phyloP scores from a whole-genome alignment of 1,140 invertebrate species.

The Caenorhabditis inopinata region DNA sequence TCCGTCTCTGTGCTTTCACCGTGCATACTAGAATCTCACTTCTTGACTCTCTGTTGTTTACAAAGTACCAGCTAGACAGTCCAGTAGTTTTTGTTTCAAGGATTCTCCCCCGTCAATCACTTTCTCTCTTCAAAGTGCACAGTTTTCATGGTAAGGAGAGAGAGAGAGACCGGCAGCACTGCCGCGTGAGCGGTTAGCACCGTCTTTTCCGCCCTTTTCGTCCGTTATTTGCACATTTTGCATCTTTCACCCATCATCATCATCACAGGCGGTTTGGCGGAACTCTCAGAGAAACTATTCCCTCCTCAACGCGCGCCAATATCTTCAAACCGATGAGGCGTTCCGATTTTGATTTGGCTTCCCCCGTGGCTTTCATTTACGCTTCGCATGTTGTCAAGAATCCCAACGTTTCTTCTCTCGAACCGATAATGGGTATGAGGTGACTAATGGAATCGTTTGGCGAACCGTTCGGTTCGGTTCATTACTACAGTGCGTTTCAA shows the following conservation, averaged over 20 bases:
- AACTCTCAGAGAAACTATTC: conserved; percentile 15
- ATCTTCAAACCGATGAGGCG: not conserved
- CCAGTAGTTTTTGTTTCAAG: conserved; percentile 25
- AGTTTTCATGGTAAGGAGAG: conserved; percentile 5
- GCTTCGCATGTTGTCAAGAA: not conserved
- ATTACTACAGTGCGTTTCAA: no score
- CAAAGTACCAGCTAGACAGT: conserved; percentile 7
- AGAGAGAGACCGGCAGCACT: not conserved
- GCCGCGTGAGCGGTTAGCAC: not conserved
- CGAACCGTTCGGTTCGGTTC: no score
- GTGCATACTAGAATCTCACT: not conserved
- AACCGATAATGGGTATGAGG: not conserved
- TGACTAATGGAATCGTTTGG: not conserved
- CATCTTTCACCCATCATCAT: conserved; percentile 32
- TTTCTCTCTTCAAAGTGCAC: conserved; percentile 12
- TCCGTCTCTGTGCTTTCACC: not conserved
- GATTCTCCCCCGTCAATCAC: not conserved
- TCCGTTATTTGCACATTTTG: conserved; percentile 23
- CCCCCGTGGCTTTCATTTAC: not conserved
- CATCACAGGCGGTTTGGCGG: not conserved
- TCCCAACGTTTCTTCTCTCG: not conserved
- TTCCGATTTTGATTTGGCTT: not conserved
- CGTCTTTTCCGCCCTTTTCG: not conserved
- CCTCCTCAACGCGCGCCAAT: conserved; percentile 17
- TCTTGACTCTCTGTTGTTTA: not conserved